Evolutionary conservation across 2,888 invertebrate genomes (phyloP).

Genomic region (Phlogophora meticulosa): DNA sequence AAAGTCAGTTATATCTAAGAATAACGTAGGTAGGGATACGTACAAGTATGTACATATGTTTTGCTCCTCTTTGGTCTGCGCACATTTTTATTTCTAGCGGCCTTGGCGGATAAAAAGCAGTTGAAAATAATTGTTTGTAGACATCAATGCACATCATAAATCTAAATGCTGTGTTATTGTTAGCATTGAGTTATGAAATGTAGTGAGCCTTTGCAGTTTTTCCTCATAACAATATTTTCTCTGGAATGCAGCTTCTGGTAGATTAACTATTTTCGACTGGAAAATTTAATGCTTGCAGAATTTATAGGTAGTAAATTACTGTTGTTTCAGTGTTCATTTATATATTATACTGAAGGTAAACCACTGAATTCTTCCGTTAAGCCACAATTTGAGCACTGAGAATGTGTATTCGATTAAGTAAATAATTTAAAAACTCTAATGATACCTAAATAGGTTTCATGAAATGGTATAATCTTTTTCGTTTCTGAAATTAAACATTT

Average conservation of each 20-base stretch:
- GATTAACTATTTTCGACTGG: conserved; percentile 16
- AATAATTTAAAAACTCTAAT: not conserved
- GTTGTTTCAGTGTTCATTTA: not conserved
- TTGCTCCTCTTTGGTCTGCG: conserved; percentile 6
- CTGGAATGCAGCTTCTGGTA: conserved; percentile 25
- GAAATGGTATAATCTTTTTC: not conserved
- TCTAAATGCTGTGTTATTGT: conserved; percentile 23
- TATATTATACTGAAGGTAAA: not conserved
- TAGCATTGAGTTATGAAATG: conserved; percentile 28
- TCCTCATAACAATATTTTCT: conserved; percentile 25
- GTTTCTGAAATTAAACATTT: not conserved
- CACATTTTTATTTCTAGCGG: conserved; percentile 11
- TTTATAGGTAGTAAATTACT: not conserved
- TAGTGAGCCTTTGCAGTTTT: conserved; percentile 31
- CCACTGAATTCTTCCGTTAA: not conserved
- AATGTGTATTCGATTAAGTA: not conserved
- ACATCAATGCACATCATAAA: conserved; percentile 34
- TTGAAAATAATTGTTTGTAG: conserved; percentile 37
- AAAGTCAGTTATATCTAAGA: conserved; percentile 24
- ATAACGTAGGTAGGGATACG: not conserved
- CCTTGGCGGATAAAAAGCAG: conserved; percentile 34
- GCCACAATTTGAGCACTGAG: not conserved
- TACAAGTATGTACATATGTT: not conserved
- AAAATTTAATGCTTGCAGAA: not conserved
- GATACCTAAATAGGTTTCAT: not conserved